A percentile compares a stretch with the other conserved stretches of the same genome.
Conservation (phyloP, 2,888 invertebrate species). For the Sinotaia quadrata region DNA sequence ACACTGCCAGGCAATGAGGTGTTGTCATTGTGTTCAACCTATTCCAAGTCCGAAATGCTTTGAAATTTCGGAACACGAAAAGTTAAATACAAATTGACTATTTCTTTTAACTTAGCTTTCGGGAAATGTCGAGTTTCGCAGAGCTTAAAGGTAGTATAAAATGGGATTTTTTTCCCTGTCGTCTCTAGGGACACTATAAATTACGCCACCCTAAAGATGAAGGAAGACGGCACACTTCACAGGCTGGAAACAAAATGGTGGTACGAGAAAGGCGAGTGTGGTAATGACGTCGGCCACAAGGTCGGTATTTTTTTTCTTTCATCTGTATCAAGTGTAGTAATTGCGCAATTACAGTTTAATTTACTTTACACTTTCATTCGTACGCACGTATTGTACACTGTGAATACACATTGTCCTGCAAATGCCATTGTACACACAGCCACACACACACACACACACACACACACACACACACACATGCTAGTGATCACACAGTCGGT, state of each 20-base stretch:
- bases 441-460: not conserved
- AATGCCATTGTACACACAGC: not conserved
- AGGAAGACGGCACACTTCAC: conserved; percentile 91
- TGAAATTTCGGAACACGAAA: no score
- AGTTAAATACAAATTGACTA: no score
- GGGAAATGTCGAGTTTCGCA: no score
- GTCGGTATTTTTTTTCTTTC: conserved; percentile 32
- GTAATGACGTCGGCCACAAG: conserved; percentile 46
- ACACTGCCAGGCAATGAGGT: no score
- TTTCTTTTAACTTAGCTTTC: no score
- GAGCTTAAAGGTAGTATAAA: no score
- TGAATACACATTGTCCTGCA: not conserved
- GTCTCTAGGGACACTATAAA: conserved; percentile 90
- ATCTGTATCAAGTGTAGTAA: not conserved
- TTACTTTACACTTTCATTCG: not conserved
- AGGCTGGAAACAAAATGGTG: conserved; percentile 95
- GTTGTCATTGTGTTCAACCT: no score
- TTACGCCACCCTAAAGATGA: conserved; percentile 88
- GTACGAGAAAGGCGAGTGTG: conserved; percentile 80
- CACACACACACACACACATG: not conserved
- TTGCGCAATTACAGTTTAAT: not conserved
- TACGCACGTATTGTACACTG: not conserved
- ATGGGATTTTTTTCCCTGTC: no score
- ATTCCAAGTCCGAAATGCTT: no score
- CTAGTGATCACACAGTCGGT: no score